phyloP scores from a whole-genome alignment of 1,140 invertebrate genomes.

The Zaprionus nigranus region DNA sequence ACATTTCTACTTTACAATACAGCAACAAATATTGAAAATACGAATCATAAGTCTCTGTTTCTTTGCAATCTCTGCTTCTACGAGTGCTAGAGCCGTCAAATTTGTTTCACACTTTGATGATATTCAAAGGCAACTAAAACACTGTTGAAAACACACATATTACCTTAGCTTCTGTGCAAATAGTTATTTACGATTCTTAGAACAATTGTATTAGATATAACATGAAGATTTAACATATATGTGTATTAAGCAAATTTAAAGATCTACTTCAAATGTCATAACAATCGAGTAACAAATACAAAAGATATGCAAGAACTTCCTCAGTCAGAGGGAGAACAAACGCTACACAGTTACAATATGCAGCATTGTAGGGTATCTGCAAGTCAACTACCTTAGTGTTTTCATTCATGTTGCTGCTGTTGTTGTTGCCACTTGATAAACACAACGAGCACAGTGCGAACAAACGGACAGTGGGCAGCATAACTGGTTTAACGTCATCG shows the following conservation, averaged over 20 bases:
- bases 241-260: not conserved
- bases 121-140: not conserved
- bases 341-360: too few species aligned
- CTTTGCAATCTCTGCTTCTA: not conserved
- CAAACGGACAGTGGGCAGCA: conserved; percentile 5
- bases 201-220: not conserved
- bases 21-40: not conserved
- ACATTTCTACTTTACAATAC: not conserved
- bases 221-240: not conserved
- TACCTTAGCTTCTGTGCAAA: not conserved
- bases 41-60: too few species aligned
- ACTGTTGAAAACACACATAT: fast-evolving
- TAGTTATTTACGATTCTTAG: not conserved
- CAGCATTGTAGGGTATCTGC: not conserved
- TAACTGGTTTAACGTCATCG: not conserved
- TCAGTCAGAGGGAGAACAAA: too few species aligned
- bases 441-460: conserved; percentile 14
- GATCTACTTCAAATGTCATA: not conserved
- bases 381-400: not conserved
- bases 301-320: not conserved
- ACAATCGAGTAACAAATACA: not conserved
- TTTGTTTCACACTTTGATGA: not conserved
- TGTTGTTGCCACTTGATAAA: conserved; percentile 58
- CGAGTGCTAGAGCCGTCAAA: not conserved
- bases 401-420: not conserved